Percentiles rank a stretch among this genome's conserved stretches.
Evolutionary conservation across 2,113 vertebrate species (phyloP).

Genomic region (Brachyhypopomus gauderio): DNA sequence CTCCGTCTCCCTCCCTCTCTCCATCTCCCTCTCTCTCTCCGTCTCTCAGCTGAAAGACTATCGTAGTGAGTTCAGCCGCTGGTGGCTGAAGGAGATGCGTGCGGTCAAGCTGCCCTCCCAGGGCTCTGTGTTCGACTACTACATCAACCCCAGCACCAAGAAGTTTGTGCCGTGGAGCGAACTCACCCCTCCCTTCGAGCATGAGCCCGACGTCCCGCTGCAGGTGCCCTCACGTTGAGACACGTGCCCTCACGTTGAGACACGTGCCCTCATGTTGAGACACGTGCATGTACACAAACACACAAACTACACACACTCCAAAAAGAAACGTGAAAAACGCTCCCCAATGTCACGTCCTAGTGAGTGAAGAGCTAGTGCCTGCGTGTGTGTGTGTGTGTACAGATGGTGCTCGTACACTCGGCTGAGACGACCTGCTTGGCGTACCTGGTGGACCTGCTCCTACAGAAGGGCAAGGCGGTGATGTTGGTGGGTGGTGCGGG

Average conservation of each 20-base stretch:
- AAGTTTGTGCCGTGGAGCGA: conserved; percentile 79
- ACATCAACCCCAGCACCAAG: conserved; percentile 77
- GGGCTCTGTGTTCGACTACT: conserved; percentile 87
- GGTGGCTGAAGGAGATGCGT: conserved; percentile 83
- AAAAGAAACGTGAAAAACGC: neutral
- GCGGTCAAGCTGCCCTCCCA: conserved; percentile 78
- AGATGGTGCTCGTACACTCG: conserved; percentile 70
- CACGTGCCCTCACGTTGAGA: neutral
- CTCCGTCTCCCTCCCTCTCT: neutral
- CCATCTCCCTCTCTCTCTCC: neutral
- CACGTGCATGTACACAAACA: conserved; percentile 5
- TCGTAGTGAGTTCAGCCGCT: conserved; percentile 82
- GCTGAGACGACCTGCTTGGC: conserved; percentile 71
- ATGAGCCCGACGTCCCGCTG: conserved; percentile 73
- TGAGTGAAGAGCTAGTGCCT: neutral
- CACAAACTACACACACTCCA: neutral
- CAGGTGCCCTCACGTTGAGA: conserved; percentile 57
- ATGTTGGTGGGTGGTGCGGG: conserved; percentile 74
- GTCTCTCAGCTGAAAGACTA: conserved; percentile 77
- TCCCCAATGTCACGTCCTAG: neutral
- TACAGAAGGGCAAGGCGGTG: conserved; percentile 70
- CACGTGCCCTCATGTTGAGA: too few species aligned
- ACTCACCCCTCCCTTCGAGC: conserved; percentile 72
- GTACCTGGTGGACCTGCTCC: conserved; percentile 73
- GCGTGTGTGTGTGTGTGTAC: conserved; percentile 1